Evolutionary conservation across 2,797 vertebrate species (phyloP), one percentile per base, ranked within the genome.

Genomic region (Podarcis lilfordi): DNA sequence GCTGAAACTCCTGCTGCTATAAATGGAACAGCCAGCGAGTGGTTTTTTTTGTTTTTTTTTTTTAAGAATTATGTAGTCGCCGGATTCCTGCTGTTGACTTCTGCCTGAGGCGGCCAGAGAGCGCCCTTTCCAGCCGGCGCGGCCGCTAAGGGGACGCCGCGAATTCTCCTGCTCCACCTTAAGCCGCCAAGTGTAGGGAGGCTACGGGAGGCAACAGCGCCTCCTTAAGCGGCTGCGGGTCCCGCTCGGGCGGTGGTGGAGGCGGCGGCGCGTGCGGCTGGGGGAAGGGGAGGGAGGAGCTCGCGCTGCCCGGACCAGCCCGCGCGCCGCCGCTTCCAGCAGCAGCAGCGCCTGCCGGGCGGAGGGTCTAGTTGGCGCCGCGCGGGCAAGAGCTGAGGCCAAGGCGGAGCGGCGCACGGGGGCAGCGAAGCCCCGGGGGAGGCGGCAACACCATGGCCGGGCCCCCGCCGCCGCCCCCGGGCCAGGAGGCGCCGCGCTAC

Each of bases 401-500:
- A 50, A 81, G 75, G 84, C 84, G 80, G 80, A 29, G 75, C 87
- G 21, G 2, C 76, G 50, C 79, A 13, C 1, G 7, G 19, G 45
- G 40, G 29, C 15, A 23, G 69, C 66, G 77, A 35, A 74, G 71
- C 66, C 64, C 84, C 81, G 82, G 92, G 89, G 92, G 86, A 66
- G 82, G 82, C 81, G 69, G 61, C 85, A n/a, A 40, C 82, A 79
- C 82, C 32, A 50, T 43, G 89, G 87, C 81, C 84, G 84, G 87
- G 72, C 88, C 90, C 84, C 82, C 82, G 32, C 88, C 90, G 64
- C 89, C 88, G 83, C 86, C 88, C 9, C 85, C 89, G 86, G 89
- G 89, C 84, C 89, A 89, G 84, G 91, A 92, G 86, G 84, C 87
- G 25, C 94, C 95, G 37, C 95, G 92, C 95, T 98, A 98, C 96